Base-by-base conservation (phyloP, 2,888 invertebrate genomes). In the Orchesella flavescens region DNA sequence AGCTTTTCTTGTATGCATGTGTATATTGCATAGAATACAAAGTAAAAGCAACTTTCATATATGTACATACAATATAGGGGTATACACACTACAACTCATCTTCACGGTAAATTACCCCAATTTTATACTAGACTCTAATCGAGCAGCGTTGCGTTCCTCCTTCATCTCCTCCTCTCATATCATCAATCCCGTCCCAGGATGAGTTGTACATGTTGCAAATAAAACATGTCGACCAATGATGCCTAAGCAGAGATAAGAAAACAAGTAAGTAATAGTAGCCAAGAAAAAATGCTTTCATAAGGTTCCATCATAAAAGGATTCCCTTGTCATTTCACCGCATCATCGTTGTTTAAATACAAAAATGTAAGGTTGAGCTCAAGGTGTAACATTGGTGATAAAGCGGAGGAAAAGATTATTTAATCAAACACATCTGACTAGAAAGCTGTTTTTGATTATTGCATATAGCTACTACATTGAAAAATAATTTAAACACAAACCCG, bases 61-160 rank as follows among this genome's bases (percentile, higher is more conserved):
- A 34, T 34, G 7, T 34, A 4, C 34, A 34, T 34, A 7, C 34
- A 34, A 2, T 4, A 34, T 34, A 7, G 34, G 34, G 34, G 7
- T 34, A 34, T 34, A 7, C 34, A 4, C 34, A 34, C 34, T 34
- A 34, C 34, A 34, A 34, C 74, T 63, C 74, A 74, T 74, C 74
- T 74, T 74, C 74, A 74, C 63, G 74, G 46, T 74, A 63, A 74
- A 74, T 74, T 74, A 74, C 63, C 63, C 71, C 74, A 63, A 74
- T 63, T 74, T 74, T 63, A 74, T 74, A 74, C 63, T 59, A 74
- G 74, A 74, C 74, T 63, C 63, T 63, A 74, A 74, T 74, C 63
- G 63, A 73, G 73, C 63, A 46, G 74, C 74, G 55, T 53, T 75
- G 65, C 74, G 49, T 76, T 57, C 21, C 55, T 66, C 44, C 43